phyloP scores from a whole-genome alignment of 2,888 invertebrate species.

The Lysandra bellargus region DNA sequence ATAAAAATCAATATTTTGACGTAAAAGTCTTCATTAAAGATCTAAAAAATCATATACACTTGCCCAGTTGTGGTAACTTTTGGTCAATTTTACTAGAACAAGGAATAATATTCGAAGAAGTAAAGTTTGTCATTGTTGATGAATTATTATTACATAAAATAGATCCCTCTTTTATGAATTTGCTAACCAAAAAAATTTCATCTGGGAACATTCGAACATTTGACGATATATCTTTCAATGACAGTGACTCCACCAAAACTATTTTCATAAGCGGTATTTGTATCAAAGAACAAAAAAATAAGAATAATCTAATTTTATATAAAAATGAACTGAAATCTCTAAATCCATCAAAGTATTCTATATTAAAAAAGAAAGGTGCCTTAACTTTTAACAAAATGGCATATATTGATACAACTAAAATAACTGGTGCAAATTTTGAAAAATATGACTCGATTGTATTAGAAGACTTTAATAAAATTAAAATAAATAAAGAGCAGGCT shows the following conservation, averaged over 20 bases:
- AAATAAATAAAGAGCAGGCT: conserved; percentile 22
- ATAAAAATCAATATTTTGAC: conserved; percentile 13
- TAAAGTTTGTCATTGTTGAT: conserved; percentile 28
- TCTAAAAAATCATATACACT: background rate
- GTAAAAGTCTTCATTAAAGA: conserved; percentile 8
- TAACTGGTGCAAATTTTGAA: background rate
- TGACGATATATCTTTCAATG: no score
- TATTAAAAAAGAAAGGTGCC: conserved; percentile 15
- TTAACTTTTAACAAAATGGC: conserved; percentile 32
- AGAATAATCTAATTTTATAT: conserved; percentile 4
- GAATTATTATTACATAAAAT: conserved; percentile 15
- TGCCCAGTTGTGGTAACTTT: conserved; percentile 27
- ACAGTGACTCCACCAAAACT: background rate
- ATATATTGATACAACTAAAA: conserved; percentile 26
- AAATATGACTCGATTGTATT: conserved; percentile 19
- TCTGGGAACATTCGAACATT: background rate
- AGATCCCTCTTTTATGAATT: conserved; percentile 24
- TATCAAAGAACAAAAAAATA: conserved; percentile 18
- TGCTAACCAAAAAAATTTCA: background rate
- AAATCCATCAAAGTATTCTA: background rate
- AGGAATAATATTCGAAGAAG: conserved; percentile 25
- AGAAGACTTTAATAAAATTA: conserved; percentile 30
- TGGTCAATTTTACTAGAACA: conserved; percentile 15
- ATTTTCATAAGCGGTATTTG: background rate
- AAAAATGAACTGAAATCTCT: conserved; percentile 1